Evolutionary conservation across 2,113 vertebrate species (phyloP), one percentile per base, ranked within the genome.

Genomic region (Amphiprion ocellaris): DNA sequence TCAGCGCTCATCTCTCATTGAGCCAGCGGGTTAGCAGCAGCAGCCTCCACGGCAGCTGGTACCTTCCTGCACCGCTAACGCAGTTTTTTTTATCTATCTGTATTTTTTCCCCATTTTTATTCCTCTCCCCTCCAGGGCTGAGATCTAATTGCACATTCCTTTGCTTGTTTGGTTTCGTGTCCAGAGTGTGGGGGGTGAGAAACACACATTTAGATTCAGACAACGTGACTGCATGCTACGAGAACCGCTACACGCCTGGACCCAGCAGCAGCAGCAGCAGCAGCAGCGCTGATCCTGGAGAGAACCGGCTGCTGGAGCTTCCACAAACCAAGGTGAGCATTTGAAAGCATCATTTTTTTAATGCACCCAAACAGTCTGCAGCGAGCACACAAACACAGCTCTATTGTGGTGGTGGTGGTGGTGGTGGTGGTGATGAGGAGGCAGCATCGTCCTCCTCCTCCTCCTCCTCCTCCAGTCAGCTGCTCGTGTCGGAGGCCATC

Each of bases 401-500:
- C 50, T 55, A 15, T 58, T 58, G 52, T 12, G 19, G 52, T 58
- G 47, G 41, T 54, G 41, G 58, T 58, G 47, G 41, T 54, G 41
- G 58, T 68, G 47, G 0, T 56, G 56, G 16, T 37, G 23, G 12
- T 6, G 80, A 76, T 55, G 39, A 50, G 5, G 55, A 68, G 28
- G 58, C 46, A 54, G 39, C 47, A 66, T 72, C 55, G 1, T 37
- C 30, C 47, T 68, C 63, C 58, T 77, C 33, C 41, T 78, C 66
- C 64, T 61, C 28, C 26, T 82, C 67, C 54, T 55, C 60, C 26
- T 58, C 44, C 58, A 66, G 62, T 62, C 47, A 81, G 66, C 77
- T 77, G 69, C 83, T 53, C 49, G 44, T 83, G 82, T 74, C 44
- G 74, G 66, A 87, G 87, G 85, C 83, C 85, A 68, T 77, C 70